Base-by-base conservation (phyloP, 2,888 invertebrate species). In the Drosophila sordidapex region DNA sequence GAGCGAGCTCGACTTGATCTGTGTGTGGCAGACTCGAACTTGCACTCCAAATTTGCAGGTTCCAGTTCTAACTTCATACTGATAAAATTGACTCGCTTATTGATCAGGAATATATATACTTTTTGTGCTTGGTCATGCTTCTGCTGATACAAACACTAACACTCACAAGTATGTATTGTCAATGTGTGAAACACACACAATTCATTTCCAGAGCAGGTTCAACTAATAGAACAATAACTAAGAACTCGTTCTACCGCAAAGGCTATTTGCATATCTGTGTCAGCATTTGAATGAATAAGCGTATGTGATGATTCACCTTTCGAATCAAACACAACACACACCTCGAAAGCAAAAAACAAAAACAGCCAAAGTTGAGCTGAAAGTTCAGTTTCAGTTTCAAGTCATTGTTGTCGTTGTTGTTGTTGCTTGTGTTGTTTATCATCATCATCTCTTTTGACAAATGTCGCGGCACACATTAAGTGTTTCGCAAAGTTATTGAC, bases 401-500 rank as follows among this genome's bases (percentile, higher is more conserved):
- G 21, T 54, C 18, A 31, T 35, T 46, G 7, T 40, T 15, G 13
- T 35, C 2, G 27, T 27, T 27, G 59, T 29, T 33, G 8, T 35
- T 60, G 40, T 46, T 51, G 29, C 27, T 58, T 13, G 25, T 64
- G 59, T 29, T 33, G 35, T 35, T 60, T 51, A 60, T 74, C 36
- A 52, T 36, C 40, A 52, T 36, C 40, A 52, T 40, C 33, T 31
- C 49, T 25, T 29, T 31, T 76, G 72, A 52, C 38, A 76, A 76
- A 76, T 67, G 56, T 60, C 67, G 77, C 76, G 75, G 59, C 66
- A 76, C 76, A 43, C 21, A 60, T 52, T 27, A 52, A 53, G 40
- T 51, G 57, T 59, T 52, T 63, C 31, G 27, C 49, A 78, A 83
- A 72, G 82, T 83, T 86, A 81, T 86, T 86, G 82, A 82, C 81